phyloP scores from a whole-genome alignment of 2,888 invertebrate species.

The Furcula furcula region DNA sequence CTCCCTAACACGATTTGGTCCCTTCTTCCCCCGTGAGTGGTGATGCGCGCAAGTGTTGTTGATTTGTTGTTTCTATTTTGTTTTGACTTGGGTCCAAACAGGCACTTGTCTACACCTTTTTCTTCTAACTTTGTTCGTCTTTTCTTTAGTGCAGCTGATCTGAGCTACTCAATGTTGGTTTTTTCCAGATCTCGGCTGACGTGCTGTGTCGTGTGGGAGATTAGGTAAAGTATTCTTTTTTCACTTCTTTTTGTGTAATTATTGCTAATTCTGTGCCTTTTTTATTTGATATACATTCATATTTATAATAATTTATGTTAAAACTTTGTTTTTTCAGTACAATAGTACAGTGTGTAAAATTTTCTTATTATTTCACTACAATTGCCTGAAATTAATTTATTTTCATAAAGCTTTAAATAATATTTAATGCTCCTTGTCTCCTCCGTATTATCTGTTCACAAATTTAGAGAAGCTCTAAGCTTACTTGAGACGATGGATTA shows the following conservation, averaged over 20 bases:
- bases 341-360: too few relatives aligned
- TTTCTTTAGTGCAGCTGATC: conserved; percentile 7
- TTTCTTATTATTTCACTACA: too few relatives aligned
- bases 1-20: conserved; percentile 59
- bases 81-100: conserved; percentile 54
- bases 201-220: conserved; percentile 4
- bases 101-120: conserved; percentile 32
- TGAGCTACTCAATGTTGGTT: conserved; percentile 25
- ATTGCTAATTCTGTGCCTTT: conserved; percentile 12
- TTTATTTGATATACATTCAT: neutral
- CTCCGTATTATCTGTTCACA: too few relatives aligned
- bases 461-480: too few relatives aligned
- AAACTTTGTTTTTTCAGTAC: too few relatives aligned
- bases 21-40: conserved; percentile 44
- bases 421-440: too few relatives aligned
- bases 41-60: conserved; percentile 70
- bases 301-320: too few relatives aligned
- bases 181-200: conserved; percentile 44
- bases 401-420: too few relatives aligned
- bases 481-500: too few relatives aligned
- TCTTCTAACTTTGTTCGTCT: conserved; percentile 22
- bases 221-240: conserved; percentile 47
- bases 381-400: too few relatives aligned
- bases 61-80: conserved; percentile 71
- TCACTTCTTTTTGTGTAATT: conserved; percentile 7